Evolutionary conservation across 2,797 vertebrate species (phyloP).

Genomic region (Centroberyx gerrardi): DNA sequence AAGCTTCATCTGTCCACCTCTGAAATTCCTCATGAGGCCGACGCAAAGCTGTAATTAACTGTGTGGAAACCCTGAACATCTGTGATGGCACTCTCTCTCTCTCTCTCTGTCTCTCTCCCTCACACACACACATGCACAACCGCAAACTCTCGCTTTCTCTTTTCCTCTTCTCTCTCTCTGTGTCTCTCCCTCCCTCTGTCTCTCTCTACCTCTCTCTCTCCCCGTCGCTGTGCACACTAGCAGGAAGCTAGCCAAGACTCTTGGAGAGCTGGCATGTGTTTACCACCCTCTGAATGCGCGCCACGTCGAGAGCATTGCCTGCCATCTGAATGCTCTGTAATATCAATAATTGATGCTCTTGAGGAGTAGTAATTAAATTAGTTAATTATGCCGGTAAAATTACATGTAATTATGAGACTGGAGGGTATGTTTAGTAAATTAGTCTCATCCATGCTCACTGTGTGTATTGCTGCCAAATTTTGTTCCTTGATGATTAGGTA

Average conservation of each 20-base stretch:
- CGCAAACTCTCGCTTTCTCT: neutral
- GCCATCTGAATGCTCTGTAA: constrained; percentile 99
- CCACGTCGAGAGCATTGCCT: constrained; percentile 94
- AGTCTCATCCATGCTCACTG: constrained; percentile 99
- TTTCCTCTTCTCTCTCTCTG: constrained; percentile 24
- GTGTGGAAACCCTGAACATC: constrained; percentile 53
- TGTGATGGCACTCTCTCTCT: constrained; percentile 58
- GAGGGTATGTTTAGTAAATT: constrained; percentile 99
- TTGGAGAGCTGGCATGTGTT: constrained; percentile 91
- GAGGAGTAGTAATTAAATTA: constrained; percentile 99
- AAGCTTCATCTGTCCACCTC: constrained; percentile 57
- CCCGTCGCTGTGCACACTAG: constrained; percentile 60
- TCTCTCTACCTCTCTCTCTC: constrained; percentile 53
- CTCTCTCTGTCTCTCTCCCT: neutral
- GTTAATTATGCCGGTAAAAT: constrained; percentile 99
- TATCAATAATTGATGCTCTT: constrained; percentile 99
- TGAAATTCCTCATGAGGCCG: constrained; percentile 65
- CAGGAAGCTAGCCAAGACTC: constrained; percentile 91
- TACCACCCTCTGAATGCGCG: constrained; percentile 97
- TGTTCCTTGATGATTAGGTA: constrained; percentile 99
- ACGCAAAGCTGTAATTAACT: constrained; percentile 59
- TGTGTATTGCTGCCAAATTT: constrained; percentile 99
- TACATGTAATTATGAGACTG: constrained; percentile 99
- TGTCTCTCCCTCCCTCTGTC: constrained; percentile 13
- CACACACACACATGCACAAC: constrained; percentile 24